Evolutionary conservation across 2,113 vertebrate species (phyloP).

Genomic region (Cyanoramphus novaezelandiae): DNA sequence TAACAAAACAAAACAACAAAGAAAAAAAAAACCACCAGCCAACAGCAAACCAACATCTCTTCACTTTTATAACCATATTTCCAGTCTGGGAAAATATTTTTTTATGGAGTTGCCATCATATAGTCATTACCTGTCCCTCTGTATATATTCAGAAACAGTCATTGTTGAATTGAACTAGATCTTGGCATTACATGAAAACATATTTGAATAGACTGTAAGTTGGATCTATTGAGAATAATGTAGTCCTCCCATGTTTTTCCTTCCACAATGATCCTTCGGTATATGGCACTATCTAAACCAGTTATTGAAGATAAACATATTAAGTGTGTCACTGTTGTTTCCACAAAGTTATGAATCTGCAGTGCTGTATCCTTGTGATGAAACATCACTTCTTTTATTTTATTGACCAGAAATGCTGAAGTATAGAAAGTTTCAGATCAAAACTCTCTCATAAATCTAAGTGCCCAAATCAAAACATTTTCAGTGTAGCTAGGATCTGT

Average conservation of each 20-base stretch:
- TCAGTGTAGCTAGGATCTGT: neutral
- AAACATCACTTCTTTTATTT: neutral
- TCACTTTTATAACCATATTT: neutral
- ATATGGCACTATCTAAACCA: neutral
- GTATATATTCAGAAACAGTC: neutral
- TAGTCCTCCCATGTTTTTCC: neutral
- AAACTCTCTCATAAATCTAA: neutral
- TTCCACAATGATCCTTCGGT: neutral
- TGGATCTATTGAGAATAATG: neutral
- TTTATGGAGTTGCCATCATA: neutral
- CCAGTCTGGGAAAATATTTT: neutral
- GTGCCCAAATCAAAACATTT: neutral
- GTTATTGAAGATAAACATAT: neutral
- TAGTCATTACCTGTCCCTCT: neutral
- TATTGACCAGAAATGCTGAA: neutral
- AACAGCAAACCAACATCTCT: neutral
- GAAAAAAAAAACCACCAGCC: neutral
- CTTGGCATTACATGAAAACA: neutral
- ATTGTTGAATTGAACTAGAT: neutral
- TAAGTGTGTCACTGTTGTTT: neutral
- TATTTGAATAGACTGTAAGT: neutral
- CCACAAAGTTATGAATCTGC: neutral
- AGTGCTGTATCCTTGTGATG: neutral
- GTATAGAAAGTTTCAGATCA: neutral
- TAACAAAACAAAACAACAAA: neutral